These are phyloP conservation scores for Achlya flavicornis DNA, from an alignment of 2,888 invertebrate species.

Conservation along the genomic window DNA sequence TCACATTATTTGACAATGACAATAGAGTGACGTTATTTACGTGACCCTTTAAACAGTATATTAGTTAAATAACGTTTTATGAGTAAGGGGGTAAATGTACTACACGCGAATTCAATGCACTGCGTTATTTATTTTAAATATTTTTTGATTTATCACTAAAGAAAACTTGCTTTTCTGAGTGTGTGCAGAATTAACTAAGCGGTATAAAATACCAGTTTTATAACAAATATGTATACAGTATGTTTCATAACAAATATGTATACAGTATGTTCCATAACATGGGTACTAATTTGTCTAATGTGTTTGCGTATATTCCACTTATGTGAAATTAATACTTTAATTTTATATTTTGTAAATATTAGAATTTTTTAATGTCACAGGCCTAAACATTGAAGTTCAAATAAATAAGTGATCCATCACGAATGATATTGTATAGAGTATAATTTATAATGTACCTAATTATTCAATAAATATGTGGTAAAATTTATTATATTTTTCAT, in stretches of 20 bases:
- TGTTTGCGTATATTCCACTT: not conserved
- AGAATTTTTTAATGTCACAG: not conserved
- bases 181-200: too few relatives aligned
- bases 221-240: too few relatives aligned
- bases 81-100: too few relatives aligned
- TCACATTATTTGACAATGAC: too few relatives aligned
- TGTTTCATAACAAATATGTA: not conserved
- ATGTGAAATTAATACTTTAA: not conserved
- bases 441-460: conserved; percentile 17
- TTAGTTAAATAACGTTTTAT: too few relatives aligned
- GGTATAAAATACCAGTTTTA: too few relatives aligned
- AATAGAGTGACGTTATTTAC: too few relatives aligned
- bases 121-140: not conserved
- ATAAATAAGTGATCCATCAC: conserved; percentile 27
- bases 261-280: not conserved
- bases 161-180: too few relatives aligned
- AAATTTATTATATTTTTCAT: conserved; percentile 12
- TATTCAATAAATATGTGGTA: conserved; percentile 16
- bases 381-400: conserved; percentile 35
- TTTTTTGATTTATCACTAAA: not conserved
- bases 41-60: too few relatives aligned
- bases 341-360: conserved; percentile 12
- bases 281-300: not conserved
- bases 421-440: conserved; percentile 9
- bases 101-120: too few relatives aligned